Conservation (phyloP, 53 echinoderm and acorn worm genomes). For the Pentamera pediparva region DNA sequence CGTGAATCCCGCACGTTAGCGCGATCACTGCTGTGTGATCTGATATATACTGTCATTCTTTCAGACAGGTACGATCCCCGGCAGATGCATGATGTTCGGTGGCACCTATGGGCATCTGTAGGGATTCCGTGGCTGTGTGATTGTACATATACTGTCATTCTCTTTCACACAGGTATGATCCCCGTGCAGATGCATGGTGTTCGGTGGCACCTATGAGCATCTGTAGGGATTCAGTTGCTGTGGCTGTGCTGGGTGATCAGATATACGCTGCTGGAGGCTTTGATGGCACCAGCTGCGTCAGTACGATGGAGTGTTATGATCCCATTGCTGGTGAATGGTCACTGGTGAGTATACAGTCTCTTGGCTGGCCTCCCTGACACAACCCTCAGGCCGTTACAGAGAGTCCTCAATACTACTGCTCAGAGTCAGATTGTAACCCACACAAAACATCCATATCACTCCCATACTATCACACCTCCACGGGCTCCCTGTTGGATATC, state of each 20-base stretch:
- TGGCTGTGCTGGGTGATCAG: conserved; percentile 84
- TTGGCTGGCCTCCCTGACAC: too few species aligned
- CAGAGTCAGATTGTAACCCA: too few species aligned
- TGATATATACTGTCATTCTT: too few species aligned
- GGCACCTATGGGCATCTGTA: conserved; percentile 85
- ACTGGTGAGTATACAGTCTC: conserved; percentile 42
- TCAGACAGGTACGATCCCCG: conserved; percentile 85
- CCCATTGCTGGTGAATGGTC: conserved; percentile 82
- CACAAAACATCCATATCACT: neutral
- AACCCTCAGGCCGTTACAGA: too few species aligned
- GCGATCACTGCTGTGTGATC: too few species aligned
- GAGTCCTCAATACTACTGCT: too few species aligned
- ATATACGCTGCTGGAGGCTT: conserved; percentile 95
- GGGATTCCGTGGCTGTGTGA: conserved; percentile 95
- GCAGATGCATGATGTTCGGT: conserved; percentile 83
- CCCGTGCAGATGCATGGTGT: conserved; percentile 82
- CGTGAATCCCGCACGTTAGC: too few species aligned
- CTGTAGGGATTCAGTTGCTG: conserved; percentile 92
- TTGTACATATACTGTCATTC: too few species aligned
- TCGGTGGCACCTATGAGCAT: conserved; percentile 84
- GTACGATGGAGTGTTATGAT: conserved; percentile 92
- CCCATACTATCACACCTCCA: neutral
- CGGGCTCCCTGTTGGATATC: too few species aligned
- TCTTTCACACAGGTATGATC: conserved; percentile 86
- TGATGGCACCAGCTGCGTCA: conserved; percentile 78